Evolutionary conservation across 2,113 vertebrate genomes (phyloP).

Genomic region (Menura novaehollandiae): DNA sequence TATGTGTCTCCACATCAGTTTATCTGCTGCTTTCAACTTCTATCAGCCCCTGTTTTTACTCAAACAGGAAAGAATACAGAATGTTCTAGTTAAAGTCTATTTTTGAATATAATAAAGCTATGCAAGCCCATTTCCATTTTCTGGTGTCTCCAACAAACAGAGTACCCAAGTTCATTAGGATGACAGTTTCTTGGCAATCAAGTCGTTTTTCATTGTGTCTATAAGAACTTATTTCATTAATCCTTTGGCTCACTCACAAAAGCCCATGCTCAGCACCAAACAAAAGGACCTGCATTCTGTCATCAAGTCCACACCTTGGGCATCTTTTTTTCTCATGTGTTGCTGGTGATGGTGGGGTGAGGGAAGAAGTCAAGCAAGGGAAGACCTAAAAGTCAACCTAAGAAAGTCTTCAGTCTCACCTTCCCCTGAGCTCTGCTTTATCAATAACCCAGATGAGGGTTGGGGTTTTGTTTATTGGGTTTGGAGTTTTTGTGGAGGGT

Average conservation of each 20-base stretch:
- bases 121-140: slow-evolving; percentile 40
- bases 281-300: not conserved
- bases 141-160: slow-evolving; percentile 34
- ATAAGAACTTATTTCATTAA: slow-evolving; percentile 23
- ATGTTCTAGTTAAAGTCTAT: slow-evolving; percentile 56
- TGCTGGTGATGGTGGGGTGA: not conserved
- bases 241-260: not conserved
- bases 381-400: not conserved
- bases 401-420: not conserved
- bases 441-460: not conserved
- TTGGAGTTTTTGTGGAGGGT: not conserved
- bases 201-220: not conserved
- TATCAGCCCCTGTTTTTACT: slow-evolving; percentile 58
- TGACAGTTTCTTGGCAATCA: slow-evolving; percentile 25
- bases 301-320: not conserved
- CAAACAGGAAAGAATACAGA: slow-evolving; percentile 56
- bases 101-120: slow-evolving; percentile 55
- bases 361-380: not conserved
- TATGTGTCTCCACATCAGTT: slow-evolving; percentile 48
- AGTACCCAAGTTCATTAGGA: slow-evolving; percentile 10
- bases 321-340: not conserved
- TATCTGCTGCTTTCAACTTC: slow-evolving; percentile 67
- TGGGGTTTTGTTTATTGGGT: not conserved
- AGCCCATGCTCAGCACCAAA: not conserved
- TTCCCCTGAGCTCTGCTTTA: not conserved